These are phyloP conservation scores for Chromis chromis DNA, from an alignment of 2,797 vertebrate species.

Conservation along the genomic window DNA sequence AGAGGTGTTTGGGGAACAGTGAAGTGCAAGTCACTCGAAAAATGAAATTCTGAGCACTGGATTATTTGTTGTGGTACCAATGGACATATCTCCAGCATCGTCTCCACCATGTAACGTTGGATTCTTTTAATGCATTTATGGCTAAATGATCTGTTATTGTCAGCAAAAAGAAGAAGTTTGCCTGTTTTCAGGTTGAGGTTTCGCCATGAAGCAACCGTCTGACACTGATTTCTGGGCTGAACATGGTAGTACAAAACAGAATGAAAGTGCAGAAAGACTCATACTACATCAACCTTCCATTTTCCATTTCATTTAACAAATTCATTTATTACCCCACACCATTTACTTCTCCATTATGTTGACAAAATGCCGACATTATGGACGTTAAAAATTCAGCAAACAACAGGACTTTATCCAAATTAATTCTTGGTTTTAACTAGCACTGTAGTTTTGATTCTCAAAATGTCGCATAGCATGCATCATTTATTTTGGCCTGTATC, in stretches of 20 bases:
- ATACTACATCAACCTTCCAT: constrained; percentile 79
- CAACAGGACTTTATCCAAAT: constrained; percentile 73
- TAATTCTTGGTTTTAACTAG: constrained; percentile 71
- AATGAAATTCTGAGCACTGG: neutral
- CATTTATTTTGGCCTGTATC: constrained; percentile 64
- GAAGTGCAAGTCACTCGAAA: neutral
- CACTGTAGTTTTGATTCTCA: constrained; percentile 63
- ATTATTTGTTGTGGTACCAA: neutral
- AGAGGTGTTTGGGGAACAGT: neutral
- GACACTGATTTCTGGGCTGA: constrained; percentile 26
- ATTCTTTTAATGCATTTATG: neutral
- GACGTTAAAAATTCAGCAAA: constrained; percentile 70
- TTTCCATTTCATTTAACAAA: constrained; percentile 84
- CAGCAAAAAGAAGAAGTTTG: neutral
- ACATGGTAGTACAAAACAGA: constrained; percentile 21
- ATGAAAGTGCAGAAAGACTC: constrained; percentile 48
- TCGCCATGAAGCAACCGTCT: neutral
- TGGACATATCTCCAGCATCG: neutral
- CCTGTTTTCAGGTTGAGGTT: neutral
- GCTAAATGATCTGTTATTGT: neutral
- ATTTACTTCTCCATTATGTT: constrained; percentile 84
- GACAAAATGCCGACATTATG: constrained; percentile 81
- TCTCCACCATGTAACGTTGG: neutral
- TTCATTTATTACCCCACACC: constrained; percentile 80
- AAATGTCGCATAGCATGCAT: constrained; percentile 66